phyloP scores from a whole-genome alignment of 1,140 invertebrate genomes.

The Brachionus paranguensis region DNA sequence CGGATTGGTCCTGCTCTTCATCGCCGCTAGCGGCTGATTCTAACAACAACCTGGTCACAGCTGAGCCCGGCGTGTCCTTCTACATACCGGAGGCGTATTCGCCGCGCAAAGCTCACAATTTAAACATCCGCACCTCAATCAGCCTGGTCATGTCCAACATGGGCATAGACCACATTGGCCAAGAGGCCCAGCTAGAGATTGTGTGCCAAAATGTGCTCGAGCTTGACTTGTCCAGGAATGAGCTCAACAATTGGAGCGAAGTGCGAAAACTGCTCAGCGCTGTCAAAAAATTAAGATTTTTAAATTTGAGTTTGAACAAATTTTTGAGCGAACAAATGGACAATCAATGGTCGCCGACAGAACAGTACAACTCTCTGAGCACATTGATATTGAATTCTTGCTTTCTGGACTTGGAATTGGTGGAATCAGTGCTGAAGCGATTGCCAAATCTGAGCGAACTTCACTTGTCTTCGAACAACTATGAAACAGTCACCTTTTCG shows the following conservation, averaged over 20 bases:
- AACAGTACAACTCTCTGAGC: not conserved
- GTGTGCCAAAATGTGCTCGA: slow-evolving; percentile 79
- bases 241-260: slow-evolving; percentile 74
- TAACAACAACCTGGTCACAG: not conserved
- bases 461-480: slow-evolving; percentile 75
- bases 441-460: slow-evolving; percentile 69
- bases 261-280: not conserved
- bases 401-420: slow-evolving; percentile 8
- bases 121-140: slow-evolving; percentile 58
- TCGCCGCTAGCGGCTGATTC: not conserved
- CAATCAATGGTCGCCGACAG: not conserved
- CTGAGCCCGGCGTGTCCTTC: not conserved
- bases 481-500: slow-evolving; percentile 65
- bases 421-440: slow-evolving; percentile 5
- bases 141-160: slow-evolving; percentile 80
- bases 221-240: slow-evolving; percentile 81
- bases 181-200: slow-evolving; percentile 66
- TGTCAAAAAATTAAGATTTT: slow-evolving; percentile 16
- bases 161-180: slow-evolving; percentile 74
- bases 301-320: slow-evolving; percentile 39
- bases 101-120: not conserved
- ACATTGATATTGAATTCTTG: slow-evolving; percentile 40
- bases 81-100: slow-evolving; percentile 10
- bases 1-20: not conserved
- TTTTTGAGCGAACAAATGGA: not conserved